Base-by-base conservation (phyloP, 2,797 vertebrate genomes). In the Yasuhikotakia modesta region DNA sequence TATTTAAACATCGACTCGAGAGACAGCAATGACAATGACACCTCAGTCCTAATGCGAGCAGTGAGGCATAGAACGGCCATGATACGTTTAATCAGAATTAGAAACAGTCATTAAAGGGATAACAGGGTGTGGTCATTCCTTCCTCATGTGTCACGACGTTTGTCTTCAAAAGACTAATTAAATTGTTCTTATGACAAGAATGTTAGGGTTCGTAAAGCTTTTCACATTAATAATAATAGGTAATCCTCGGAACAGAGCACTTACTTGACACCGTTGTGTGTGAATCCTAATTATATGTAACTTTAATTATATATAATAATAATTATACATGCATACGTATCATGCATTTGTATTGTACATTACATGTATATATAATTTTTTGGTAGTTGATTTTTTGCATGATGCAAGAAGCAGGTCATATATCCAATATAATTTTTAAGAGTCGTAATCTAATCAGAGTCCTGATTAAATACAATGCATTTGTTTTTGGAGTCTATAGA, bases 11-110 rank as follows among this genome's bases (percentile, higher is more conserved):
- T 76, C 84, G 80, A 80, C 66, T 85, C 78, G 71, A 50, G 19
- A 27, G 75, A 84, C 84, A 89, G 91, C 90, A 89, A 71, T 89
- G 91, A 90, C 89, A 91, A 52, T 76, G 81, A 75, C 67, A 82
- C 46, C 60, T n/a, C 46, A 67, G 78, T 69, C 79, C 22, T 72
- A 19, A 70, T 79, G 60, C 43, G 57, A 45, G 58, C 43, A 21
- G 48, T 79, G 50, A 58, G 67, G 52, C 76, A 78, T 73, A 74
- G 70, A 7, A 5, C 17, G 10, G 12, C 64, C 3, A 58, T 81
- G 82, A 81, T 78, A 68, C 52, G 69, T 50, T 55, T 45, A 50
- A 66, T 73, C 24, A 73, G 32, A 67, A 48, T 71, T 58, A 58
- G 57, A 58, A 53, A 50, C 57, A 63, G 52, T 63, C 76, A 70